Base-by-base conservation (phyloP, 2,888 invertebrate genomes). In the Nudaria mundana region DNA sequence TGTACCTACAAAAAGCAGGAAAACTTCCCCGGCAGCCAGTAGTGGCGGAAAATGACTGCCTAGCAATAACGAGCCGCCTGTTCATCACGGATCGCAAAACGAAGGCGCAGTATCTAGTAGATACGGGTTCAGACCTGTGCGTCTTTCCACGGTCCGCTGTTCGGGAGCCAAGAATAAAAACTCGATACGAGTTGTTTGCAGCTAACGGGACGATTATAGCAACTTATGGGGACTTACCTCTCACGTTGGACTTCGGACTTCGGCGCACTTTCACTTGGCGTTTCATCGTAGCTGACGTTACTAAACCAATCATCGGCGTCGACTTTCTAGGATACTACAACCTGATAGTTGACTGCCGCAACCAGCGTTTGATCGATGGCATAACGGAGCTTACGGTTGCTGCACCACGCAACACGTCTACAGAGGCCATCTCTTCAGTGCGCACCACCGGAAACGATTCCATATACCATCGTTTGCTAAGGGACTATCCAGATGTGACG, bases 281-380 rank as follows among this genome's bases (percentile, higher is more conserved):
- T 8, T 20, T 20, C 5, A 20, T 20, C 5, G 20, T 20, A 20
- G 20, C 20, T 7, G 5, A 20, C 25, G 63, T 71, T 0, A 31
- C 63, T 0, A 63, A 56, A 16, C 64, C 74, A 1, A 75, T 76
- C 2, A 40, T 47, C 2, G 47, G 47, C 4, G 35, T 29, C 12
- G 47, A 47, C 20, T 47, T 43, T 14, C 12, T 47, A 23, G n/a
- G 35, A 8, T 26, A 15, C 24, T 48, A 48, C 13, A 32, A 30
- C 8, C 31, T 43, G 4, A 10, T 43, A 3, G 37, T 47, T 5
- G 42, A 43, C 11, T 14, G 33, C 29, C 25, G 41, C 0, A 36
- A 40, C 11, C 45, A 41, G 8, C 26, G 37, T 0, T 24, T 44
- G 1, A 11, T 48, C 0, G 50, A 52, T 31, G 51, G 13, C 2